Evolutionary conservation across 35 echinoderm and acorn worm genomes (phyloP), one percentile per base, ranked within the genome.

Genomic region (Patiria miniata): DNA sequence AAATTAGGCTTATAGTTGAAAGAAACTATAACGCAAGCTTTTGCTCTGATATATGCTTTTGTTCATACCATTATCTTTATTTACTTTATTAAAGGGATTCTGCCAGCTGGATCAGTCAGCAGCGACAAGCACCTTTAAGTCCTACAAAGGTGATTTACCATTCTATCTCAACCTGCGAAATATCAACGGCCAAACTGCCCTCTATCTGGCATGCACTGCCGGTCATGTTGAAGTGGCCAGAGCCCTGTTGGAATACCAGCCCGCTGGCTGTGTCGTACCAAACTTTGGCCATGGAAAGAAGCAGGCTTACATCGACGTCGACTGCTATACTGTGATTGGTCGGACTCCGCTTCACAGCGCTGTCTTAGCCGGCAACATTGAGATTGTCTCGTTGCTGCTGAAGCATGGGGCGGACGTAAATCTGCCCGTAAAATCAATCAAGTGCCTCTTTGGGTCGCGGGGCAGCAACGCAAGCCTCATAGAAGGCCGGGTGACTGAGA

Each of bases 271-370:
- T 33, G 40, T 47, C 7, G 61, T 69, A 39, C 83, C 79, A 44
- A 81, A 61, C 40, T 69, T 81, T 37, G 61, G 73, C 19, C 77
- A 81, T 0, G 65, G 55, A 37, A 85, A 86, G 55, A 87, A 90
- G 77, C 83, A 89, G 22, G 38, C 92, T 1, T 89, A 86, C 77
- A 83, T 94, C 8, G 89, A 99, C 16, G 78, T 99, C 7, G 93
- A 99, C 56, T 86, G 93, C 22, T 99, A 99, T 79, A 94, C 96
- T 5, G 90, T 99, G 33, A 57, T 94, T 10, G 96, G 96, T 2
- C 86, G 78, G 81, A 98, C 95, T 28, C 92, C 95, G 17, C 52
- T 99, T 36, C 96, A 99, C 83, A 88, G 89, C 39, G 89, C 92
- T 0, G 92, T 99, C 26, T 39, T 92, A 26, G 77, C 68, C 17